Evolutionary conservation across 1,140 invertebrate genomes (phyloP).

Genomic region (Eumaeus atala): DNA sequence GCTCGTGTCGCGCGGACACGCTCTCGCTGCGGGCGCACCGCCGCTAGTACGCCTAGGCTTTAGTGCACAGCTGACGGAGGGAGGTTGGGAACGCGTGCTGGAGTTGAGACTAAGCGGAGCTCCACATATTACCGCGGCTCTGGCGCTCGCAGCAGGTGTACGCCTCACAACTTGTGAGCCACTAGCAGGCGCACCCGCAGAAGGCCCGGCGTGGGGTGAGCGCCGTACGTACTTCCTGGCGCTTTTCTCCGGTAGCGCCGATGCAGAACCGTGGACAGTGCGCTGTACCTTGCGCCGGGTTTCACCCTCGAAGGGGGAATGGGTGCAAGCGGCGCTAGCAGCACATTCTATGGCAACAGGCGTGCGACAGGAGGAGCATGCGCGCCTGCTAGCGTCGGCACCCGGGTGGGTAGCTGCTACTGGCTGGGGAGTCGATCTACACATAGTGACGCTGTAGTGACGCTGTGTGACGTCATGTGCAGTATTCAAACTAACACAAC

Average conservation of each 20-base stretch:
- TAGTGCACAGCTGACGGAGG: conserved; percentile 4
- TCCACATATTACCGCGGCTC: conserved; percentile 28
- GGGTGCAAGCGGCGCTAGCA: conserved; percentile 35
- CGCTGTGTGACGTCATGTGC: neutral
- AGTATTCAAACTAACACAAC: too few relatives aligned
- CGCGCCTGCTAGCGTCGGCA: conserved; percentile 24
- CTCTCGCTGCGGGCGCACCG: conserved; percentile 36
- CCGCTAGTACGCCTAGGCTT: conserved; percentile 15
- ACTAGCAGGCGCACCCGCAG: conserved; percentile 23
- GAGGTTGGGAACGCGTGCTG: conserved; percentile 2
- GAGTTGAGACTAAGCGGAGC: conserved; percentile 19
- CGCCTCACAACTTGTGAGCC: conserved; percentile 18
- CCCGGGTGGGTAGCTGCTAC: conserved; percentile 34
- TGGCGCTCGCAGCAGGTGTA: conserved; percentile 30
- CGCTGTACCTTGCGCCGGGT: conserved; percentile 14
- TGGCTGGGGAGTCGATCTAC: conserved; percentile 52
- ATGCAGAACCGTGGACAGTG: conserved; percentile 14
- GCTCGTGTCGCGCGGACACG: conserved; percentile 67
- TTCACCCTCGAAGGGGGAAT: conserved; percentile 12
- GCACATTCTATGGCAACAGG: conserved; percentile 33
- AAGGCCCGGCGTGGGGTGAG: conserved; percentile 27
- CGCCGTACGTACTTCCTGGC: conserved; percentile 47
- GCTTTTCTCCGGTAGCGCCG: conserved; percentile 32
- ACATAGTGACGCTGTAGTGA: conserved; percentile 22
- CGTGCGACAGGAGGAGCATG: conserved; percentile 21